A percentile compares a stretch with the other conserved stretches of the same genome.
These are phyloP conservation scores for Hydropsyche tenuis DNA, from an alignment of 1,140 invertebrate genomes.

Conservation along the genomic window DNA sequence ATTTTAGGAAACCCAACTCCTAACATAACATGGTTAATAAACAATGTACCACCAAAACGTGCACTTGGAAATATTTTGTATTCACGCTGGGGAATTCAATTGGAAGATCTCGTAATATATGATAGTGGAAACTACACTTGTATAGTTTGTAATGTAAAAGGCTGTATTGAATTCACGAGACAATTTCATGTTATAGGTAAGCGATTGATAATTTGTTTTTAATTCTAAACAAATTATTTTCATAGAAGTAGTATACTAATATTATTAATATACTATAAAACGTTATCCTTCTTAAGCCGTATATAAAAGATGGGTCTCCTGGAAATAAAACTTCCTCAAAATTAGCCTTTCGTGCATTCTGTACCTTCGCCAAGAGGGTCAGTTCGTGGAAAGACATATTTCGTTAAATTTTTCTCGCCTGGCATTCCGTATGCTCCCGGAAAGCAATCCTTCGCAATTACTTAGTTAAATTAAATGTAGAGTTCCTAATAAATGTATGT, in stretches of 20 bases:
- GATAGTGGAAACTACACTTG: slow-evolving; percentile 90
- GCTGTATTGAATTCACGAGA: slow-evolving; percentile 78
- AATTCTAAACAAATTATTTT: neutral
- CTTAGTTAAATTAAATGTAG: no score
- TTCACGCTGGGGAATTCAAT: slow-evolving; percentile 70
- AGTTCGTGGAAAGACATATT: slow-evolving; percentile 76
- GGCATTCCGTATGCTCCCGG: no score
- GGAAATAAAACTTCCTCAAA: slow-evolving; percentile 79
- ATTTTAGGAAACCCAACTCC: slow-evolving; percentile 73
- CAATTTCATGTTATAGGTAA: slow-evolving; percentile 78
- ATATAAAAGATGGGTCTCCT: slow-evolving; percentile 79
- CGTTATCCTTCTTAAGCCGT: slow-evolving; percentile 78
- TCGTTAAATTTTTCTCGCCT: no score
- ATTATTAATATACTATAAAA: slow-evolving; percentile 62
- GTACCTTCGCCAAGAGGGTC: slow-evolving; percentile 73
- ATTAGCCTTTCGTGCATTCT: slow-evolving; percentile 75
- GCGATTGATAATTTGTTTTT: slow-evolving; percentile 49
- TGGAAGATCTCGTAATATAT: slow-evolving; percentile 77
- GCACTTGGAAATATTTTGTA: slow-evolving; percentile 66
- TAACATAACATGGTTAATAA: slow-evolving; percentile 81
- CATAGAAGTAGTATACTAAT: neutral
- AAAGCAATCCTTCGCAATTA: no score
- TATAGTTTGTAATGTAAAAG: slow-evolving; percentile 77
- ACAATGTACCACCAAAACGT: slow-evolving; percentile 67
- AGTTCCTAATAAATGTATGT: no score